Base-by-base conservation (phyloP, 2,888 invertebrate genomes). In the Diaperis boleti region DNA sequence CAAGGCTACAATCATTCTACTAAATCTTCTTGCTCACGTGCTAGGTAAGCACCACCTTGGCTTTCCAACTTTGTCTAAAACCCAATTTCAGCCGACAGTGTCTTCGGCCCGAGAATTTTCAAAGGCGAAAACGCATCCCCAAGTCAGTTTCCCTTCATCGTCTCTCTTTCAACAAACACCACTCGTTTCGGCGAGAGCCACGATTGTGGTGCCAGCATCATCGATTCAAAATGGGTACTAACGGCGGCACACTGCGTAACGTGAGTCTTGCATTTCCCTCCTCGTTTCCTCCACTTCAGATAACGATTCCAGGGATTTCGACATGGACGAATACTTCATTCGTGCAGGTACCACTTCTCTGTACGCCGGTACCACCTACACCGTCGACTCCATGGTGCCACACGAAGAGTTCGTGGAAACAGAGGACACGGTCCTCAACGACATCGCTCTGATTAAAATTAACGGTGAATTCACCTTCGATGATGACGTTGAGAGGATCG, bases 211-310 rank as follows among this genome's bases (percentile, higher is more conserved):
- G 52, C 31, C 20, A 13, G 22, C 37, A 52, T 52, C 37, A 18
- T 52, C 39, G 20, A 52, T 10, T 22, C 35, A 39, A 35, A 52
- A 7, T 52, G 52, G 52, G 22, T 52, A 13, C 18, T 52, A 2
- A 52, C 52, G 7, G 31, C 26, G 2, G 44, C 31, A 8, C 41
- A 31, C 18, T 31, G 45, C 42, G 8, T 29, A 6, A 18, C 4
- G 17, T 13, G 15, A 20, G 6, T 37, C 14, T n/a, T n/a, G n/a
- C n/a, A n/a, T n/a, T n/a, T n/a, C n/a, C n/a, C n/a, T n/a, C n/a
- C n/a, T n/a, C n/a, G n/a, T n/a, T n/a, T n/a, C n/a, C n/a, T n/a
- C n/a, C n/a, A n/a, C n/a, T n/a, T n/a, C n/a, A n/a, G n/a, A n/a
- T n/a, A n/a, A n/a, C n/a, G n/a, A n/a, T n/a, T n/a, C n/a, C n/a